These are phyloP conservation scores for Clarias gariepinus DNA, from an alignment of 2,113 vertebrate genomes.

Conservation along the genomic window DNA sequence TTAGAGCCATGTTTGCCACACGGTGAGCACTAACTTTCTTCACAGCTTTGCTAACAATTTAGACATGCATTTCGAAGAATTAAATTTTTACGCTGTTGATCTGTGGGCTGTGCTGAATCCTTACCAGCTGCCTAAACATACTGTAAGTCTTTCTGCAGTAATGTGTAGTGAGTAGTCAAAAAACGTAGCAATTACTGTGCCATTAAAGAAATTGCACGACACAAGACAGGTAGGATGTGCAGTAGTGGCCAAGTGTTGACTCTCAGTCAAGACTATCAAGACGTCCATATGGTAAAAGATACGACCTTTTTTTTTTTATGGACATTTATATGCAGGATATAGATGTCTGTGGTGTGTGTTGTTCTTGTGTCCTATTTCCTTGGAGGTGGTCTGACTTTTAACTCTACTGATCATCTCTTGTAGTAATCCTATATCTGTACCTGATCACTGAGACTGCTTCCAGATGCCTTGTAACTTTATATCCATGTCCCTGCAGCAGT, in stretches of 20 bases:
- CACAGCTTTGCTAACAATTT: neutral
- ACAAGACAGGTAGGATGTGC: neutral
- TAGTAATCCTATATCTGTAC: slow-evolving; percentile 26
- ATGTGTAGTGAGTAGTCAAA: neutral
- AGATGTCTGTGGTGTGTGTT: neutral
- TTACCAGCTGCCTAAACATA: neutral
- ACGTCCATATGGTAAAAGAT: neutral
- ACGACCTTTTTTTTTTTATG: neutral
- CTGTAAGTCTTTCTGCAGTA: neutral
- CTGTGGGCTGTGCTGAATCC: neutral
- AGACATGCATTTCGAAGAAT: neutral
- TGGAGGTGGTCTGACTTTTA: neutral
- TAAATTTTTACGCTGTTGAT: neutral
- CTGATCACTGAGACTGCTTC: slow-evolving; percentile 8
- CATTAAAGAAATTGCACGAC: neutral
- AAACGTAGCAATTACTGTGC: neutral
- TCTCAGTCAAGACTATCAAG: neutral
- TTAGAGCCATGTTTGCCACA: slow-evolving; percentile 97
- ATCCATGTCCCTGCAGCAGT: slow-evolving; percentile 6
- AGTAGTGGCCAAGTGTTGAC: neutral
- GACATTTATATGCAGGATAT: neutral
- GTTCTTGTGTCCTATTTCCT: neutral
- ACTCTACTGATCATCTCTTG: slow-evolving; percentile 8
- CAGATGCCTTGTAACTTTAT: slow-evolving; percentile 37
- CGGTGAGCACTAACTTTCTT: slow-evolving; percentile 72